Evolutionary conservation across 1,140 invertebrate species (phyloP).

Genomic region (Aleiodes sp.): DNA sequence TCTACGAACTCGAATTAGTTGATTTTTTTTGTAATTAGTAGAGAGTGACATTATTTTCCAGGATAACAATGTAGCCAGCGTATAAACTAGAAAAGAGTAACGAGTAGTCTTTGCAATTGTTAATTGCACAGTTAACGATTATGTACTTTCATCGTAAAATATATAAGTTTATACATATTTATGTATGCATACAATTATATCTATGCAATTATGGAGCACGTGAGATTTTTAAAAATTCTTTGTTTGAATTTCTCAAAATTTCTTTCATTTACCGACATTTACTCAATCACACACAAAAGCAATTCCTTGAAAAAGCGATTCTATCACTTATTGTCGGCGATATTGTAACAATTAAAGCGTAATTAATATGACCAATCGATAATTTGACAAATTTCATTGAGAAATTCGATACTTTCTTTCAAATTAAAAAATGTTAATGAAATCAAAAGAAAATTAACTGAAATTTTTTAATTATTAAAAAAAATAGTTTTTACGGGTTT

Average conservation of each 20-base stretch:
- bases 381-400: not conserved
- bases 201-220: constrained; percentile 12
- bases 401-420: not conserved
- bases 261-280: constrained; percentile 15
- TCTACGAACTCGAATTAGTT: no score
- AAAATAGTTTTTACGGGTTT: not conserved
- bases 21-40: no score
- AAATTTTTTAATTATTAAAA: not conserved
- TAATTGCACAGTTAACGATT: constrained; percentile 36
- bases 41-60: no score
- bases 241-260: constrained; percentile 2
- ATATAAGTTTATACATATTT: constrained; percentile 33
- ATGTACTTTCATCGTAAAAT: constrained; percentile 50
- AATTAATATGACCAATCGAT: not conserved
- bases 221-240: constrained; percentile 29
- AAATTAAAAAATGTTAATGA: not conserved
- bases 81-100: not conserved
- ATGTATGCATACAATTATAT: constrained; percentile 26
- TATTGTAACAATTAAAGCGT: constrained; percentile 31
- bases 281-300: constrained; percentile 17
- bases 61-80: not conserved
- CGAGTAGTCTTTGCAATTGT: constrained; percentile 9
- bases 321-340: constrained; percentile 35
- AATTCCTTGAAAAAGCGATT: constrained; percentile 23
- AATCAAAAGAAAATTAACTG: not conserved